Percentiles rank a stretch among this genome's conserved stretches.
Evolutionary conservation across 2,113 vertebrate genomes (phyloP).

Genomic region (Macroglossus sobrinus): DNA sequence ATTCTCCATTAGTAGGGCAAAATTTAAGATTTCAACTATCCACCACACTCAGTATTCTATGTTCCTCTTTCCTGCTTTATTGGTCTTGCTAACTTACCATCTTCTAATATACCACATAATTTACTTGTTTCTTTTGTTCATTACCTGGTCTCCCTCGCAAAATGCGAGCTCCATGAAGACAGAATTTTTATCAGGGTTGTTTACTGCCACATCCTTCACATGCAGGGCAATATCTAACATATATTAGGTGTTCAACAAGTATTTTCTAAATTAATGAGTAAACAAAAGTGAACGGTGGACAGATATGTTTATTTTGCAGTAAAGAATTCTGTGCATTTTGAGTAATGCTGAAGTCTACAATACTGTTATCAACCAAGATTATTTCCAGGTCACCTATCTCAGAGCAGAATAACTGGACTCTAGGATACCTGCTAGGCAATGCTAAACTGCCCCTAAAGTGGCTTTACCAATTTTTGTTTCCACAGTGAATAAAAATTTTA

Average conservation of each 20-base stretch:
- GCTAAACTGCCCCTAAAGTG: background rate
- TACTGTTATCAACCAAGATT: background rate
- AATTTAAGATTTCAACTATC: background rate
- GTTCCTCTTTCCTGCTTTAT: background rate
- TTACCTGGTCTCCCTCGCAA: background rate
- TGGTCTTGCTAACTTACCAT: background rate
- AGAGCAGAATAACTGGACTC: background rate
- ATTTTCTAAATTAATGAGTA: slow-evolving; percentile 30
- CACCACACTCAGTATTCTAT: background rate
- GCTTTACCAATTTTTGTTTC: background rate
- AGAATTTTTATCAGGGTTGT: background rate
- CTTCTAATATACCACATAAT: background rate
- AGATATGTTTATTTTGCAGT: background rate
- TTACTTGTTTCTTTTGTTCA: background rate
- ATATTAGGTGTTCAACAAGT: background rate
- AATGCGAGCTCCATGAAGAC: background rate
- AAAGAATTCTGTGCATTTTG: background rate
- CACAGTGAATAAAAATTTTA: background rate
- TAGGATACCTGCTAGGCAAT: background rate
- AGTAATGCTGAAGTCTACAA: background rate
- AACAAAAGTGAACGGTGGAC: background rate
- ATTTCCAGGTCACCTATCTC: background rate
- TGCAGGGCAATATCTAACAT: background rate
- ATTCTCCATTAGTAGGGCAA: background rate
- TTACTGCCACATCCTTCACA: background rate